Percentiles rank a stretch among this genome's conserved stretches.
Evolutionary conservation across 37 sponge, comb jelly and placozoan genomes (phyloP).

Genomic region (Chondrilla cf. caribensis): DNA sequence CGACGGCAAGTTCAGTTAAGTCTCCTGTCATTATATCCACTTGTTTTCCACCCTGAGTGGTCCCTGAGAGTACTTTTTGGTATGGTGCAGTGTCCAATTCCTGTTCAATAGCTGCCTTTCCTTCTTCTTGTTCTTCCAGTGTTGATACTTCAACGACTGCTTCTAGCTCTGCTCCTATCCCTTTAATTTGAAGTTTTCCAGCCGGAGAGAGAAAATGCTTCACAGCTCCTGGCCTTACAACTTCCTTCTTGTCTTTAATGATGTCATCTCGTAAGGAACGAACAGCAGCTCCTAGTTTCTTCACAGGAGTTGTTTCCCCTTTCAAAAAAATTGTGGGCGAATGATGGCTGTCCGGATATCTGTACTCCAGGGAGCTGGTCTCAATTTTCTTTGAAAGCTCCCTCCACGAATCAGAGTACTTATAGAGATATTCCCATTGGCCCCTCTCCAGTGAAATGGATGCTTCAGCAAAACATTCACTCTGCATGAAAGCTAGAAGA

Average conservation of each 20-base stretch:
- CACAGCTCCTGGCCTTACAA: slow-evolving; percentile 28
- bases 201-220: slow-evolving; percentile 23
- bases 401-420: not conserved
- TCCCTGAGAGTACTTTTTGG: slow-evolving; percentile 9
- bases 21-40: slow-evolving; percentile 49
- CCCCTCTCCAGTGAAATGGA: not conserved
- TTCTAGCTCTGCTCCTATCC: slow-evolving; percentile 17
- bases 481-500: not conserved
- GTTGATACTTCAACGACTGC: slow-evolving; percentile 32
- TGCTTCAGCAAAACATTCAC: not conserved
- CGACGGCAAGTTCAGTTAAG: slow-evolving; percentile 55
- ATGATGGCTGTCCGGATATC: not conserved
- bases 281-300: not conserved
- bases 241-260: not conserved
- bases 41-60: slow-evolving; percentile 6
- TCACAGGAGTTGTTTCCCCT: slow-evolving; percentile 17
- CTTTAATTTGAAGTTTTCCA: slow-evolving; percentile 9
- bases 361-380: not conserved
- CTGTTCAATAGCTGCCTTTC: not conserved
- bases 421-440: not conserved
- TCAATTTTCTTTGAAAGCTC: not conserved
- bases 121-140: not conserved
- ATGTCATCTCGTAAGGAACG: not conserved
- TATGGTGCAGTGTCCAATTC: not conserved
- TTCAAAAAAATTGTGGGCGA: not conserved